phyloP scores from a whole-genome alignment of 2,888 invertebrate genomes.

The Harpalus rufipes region DNA sequence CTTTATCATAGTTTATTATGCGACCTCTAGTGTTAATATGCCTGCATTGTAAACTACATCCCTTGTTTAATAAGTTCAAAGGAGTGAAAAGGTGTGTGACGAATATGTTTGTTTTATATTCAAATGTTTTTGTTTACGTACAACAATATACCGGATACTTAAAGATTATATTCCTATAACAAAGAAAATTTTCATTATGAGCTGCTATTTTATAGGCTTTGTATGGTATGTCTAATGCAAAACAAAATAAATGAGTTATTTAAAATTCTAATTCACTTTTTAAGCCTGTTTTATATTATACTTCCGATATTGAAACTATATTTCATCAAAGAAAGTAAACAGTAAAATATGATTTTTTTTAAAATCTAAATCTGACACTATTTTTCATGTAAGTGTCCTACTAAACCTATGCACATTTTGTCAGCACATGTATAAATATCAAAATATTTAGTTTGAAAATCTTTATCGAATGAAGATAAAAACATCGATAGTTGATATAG shows the following conservation, averaged over 20 bases:
- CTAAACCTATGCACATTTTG: no score
- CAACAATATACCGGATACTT: conserved; percentile 44
- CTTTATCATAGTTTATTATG: conserved; percentile 17
- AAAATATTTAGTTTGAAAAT: no score
- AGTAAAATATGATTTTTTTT: no score
- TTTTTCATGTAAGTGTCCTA: no score
- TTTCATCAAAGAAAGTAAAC: no score
- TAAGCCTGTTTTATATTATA: no score
- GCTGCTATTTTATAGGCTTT: background rate
- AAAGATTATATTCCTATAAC: conserved; percentile 13
- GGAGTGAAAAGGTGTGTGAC: conserved; percentile 27
- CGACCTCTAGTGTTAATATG: conserved; percentile 29
- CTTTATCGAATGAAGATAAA: no score
- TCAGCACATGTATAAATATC: no score
- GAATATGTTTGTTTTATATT: conserved; percentile 40
- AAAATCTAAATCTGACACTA: no score
- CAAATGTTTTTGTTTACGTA: conserved; percentile 24
- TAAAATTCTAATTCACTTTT: background rate
- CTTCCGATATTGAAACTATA: no score
- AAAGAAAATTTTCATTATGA: background rate
- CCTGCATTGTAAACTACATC: background rate
- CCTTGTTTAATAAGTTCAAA: conserved; percentile 18
- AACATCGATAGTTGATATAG: no score
- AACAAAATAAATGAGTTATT: conserved; percentile 5
- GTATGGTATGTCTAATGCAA: background rate